A percentile compares a stretch with the other conserved stretches of the same genome.
phyloP scores from a whole-genome alignment of 2,797 vertebrate genomes.

The Sylvilagus floridanus region DNA sequence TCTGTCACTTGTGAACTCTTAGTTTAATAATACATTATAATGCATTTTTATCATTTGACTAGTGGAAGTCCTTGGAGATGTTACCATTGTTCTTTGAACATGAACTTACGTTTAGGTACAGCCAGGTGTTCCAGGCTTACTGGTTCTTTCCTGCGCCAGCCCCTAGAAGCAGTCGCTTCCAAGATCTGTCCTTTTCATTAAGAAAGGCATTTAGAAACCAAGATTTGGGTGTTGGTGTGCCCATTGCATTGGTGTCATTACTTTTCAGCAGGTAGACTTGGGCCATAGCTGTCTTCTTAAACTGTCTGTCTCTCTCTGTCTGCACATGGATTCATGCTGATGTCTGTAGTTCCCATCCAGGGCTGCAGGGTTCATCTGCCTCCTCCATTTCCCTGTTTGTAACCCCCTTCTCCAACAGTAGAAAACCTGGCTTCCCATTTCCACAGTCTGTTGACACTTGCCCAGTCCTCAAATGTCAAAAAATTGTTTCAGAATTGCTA shows the following conservation, averaged over 20 bases:
- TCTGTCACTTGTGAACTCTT: conserved; percentile 7
- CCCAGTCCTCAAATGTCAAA: background rate
- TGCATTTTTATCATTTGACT: background rate
- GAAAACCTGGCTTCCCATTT: background rate
- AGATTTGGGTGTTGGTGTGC: background rate
- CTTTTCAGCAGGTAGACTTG: background rate
- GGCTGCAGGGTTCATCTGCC: background rate
- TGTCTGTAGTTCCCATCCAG: background rate
- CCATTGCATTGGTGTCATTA: background rate
- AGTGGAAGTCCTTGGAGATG: background rate
- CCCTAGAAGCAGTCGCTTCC: background rate
- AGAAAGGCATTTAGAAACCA: background rate
- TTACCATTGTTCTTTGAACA: background rate
- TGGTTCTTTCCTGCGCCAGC: background rate
- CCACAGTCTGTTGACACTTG: background rate
- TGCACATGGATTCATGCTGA: fast-evolving
- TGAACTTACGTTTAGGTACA: background rate
- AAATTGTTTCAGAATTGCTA: background rate
- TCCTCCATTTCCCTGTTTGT: background rate
- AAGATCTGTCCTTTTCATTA: background rate
- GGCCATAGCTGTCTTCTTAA: background rate
- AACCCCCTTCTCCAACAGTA: background rate
- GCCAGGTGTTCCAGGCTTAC: background rate
- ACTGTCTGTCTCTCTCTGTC: fast-evolving
- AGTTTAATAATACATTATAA: background rate